Evolutionary conservation across 2,113 vertebrate genomes (phyloP).

Genomic region (Chinchilla lanigera): DNA sequence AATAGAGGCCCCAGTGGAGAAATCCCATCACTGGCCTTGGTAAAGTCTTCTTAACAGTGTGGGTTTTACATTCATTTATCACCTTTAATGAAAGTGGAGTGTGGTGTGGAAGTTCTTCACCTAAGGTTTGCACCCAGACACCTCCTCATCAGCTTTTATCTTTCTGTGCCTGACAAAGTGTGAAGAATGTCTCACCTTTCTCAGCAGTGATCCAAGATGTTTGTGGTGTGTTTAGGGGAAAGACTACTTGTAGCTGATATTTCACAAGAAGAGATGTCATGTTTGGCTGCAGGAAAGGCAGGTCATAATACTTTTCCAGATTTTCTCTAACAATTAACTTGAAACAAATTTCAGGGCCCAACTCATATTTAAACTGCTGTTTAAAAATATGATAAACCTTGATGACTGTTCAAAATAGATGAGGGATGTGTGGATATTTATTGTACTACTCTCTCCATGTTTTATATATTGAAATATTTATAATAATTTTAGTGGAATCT

Average conservation of each 20-base stretch:
- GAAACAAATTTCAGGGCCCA: conserved; percentile 23
- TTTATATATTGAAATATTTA: conserved; percentile 25
- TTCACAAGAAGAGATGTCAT: neutral
- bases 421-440: neutral
- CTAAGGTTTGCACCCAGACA: neutral
- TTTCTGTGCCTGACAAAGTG: neutral
- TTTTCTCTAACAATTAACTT: neutral
- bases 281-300: neutral
- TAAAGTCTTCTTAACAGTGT: neutral
- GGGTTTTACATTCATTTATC: neutral
- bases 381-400: neutral
- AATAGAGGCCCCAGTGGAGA: neutral
- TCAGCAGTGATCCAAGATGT: neutral
- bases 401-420: neutral
- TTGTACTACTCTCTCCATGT: neutral
- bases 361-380: neutral
- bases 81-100: neutral
- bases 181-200: neutral
- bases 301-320: neutral
- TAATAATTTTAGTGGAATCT: neutral
- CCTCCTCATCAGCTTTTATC: neutral
- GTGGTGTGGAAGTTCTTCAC: neutral
- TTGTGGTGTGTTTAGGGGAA: neutral
- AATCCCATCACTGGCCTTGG: neutral
- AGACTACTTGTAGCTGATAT: neutral